These are phyloP conservation scores for Phaetusa simplex DNA, from an alignment of 2,113 vertebrate genomes.

Conservation along the genomic window DNA sequence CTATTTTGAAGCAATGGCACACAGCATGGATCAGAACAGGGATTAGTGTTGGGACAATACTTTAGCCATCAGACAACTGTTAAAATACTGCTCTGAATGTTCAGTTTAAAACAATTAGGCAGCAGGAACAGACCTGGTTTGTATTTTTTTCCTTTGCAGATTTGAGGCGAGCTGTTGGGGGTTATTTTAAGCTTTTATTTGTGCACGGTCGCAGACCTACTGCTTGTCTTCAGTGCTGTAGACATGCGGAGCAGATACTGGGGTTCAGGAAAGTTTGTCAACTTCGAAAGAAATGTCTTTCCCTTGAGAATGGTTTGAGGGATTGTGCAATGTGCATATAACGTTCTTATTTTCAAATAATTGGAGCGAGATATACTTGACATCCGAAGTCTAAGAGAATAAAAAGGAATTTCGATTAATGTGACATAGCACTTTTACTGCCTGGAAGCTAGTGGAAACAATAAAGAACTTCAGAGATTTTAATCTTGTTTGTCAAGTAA, in stretches of 20 bases:
- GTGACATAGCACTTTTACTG: not conserved
- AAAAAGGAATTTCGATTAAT: not conserved
- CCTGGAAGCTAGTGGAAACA: constrained; percentile 2
- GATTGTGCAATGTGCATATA: not conserved
- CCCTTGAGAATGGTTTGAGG: not conserved
- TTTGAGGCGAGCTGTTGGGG: not conserved
- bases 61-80: not conserved
- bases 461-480: constrained; percentile 19
- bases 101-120: not conserved
- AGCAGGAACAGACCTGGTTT: not conserved
- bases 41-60: not conserved
- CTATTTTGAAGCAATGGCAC: not conserved
- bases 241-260: not conserved
- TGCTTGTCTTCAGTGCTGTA: not conserved
- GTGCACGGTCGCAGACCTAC: not conserved
- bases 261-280: constrained; percentile 18
- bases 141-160: not conserved
- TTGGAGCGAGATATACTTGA: not conserved
- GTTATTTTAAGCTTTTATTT: not conserved
- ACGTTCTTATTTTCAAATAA: constrained; percentile 44
- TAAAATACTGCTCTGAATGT: not conserved
- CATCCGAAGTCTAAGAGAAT: not conserved
- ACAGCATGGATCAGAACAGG: accelerated
- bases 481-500: constrained; percentile 68
- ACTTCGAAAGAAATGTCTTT: not conserved